These are phyloP conservation scores for Torymus texanus DNA, from an alignment of 2,888 invertebrate species.

Conservation along the genomic window DNA sequence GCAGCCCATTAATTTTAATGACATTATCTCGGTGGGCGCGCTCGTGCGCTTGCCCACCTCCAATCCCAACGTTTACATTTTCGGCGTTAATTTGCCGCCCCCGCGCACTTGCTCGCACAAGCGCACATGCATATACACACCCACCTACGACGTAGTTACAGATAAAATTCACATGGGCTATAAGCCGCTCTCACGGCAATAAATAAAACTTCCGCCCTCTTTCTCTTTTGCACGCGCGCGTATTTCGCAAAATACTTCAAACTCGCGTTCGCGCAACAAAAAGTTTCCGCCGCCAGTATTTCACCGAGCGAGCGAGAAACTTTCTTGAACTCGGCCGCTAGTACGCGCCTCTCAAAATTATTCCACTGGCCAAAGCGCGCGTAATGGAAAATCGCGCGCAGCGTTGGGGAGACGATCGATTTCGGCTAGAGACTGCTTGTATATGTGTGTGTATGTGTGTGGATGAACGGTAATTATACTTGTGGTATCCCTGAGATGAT, in stretches of 20 bases:
- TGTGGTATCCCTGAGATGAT: too few relatives aligned
- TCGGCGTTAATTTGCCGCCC: slow-evolving; percentile 17
- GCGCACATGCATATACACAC: too few relatives aligned
- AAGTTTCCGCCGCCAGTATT: too few relatives aligned
- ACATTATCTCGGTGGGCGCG: slow-evolving; percentile 6
- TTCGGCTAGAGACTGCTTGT: neutral
- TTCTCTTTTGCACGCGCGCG: neutral
- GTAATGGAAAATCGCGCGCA: slow-evolving; percentile 19
- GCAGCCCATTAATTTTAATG: slow-evolving; percentile 27
- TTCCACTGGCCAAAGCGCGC: neutral
- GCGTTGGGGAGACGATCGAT: slow-evolving; percentile 13
- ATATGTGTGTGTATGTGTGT: too few relatives aligned
- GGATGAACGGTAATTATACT: too few relatives aligned
- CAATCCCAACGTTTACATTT: slow-evolving; percentile 23
- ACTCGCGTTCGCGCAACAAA: neutral
- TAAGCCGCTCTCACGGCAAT: neutral
- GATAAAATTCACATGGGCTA: slow-evolving; percentile 1
- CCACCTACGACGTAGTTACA: neutral
- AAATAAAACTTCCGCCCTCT: neutral
- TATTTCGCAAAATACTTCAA: slow-evolving; percentile 21
- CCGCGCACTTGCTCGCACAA: too few relatives aligned
- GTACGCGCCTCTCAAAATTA: neutral
- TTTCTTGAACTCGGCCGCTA: neutral
- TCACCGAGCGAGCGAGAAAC: too few relatives aligned
- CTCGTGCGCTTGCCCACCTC: neutral